A percentile compares a stretch with the other conserved stretches of the same genome.
These are phyloP conservation scores for Pogonomyrmex barbatus DNA, from an alignment of 1,140 invertebrate species.

Conservation along the genomic window DNA sequence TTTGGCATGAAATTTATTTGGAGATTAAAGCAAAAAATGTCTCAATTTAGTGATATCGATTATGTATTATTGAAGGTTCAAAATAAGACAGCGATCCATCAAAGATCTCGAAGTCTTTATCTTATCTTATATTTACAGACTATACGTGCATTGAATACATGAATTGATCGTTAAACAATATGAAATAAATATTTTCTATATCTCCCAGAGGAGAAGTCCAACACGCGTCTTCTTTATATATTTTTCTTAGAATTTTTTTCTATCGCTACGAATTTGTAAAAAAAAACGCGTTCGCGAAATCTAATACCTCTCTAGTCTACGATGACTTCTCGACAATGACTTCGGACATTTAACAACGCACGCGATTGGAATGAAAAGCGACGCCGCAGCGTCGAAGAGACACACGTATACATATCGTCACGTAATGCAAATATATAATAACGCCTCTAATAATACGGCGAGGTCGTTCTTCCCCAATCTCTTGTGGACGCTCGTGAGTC, in stretches of 20 bases:
- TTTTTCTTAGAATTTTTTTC: slow-evolving; percentile 20
- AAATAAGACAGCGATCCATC: background rate
- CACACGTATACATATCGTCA: background rate
- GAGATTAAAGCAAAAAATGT: background rate
- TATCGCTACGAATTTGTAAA: background rate
- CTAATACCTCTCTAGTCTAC: slow-evolving; percentile 6
- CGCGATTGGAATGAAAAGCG: slow-evolving; percentile 29
- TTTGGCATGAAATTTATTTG: background rate
- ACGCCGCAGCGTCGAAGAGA: slow-evolving; percentile 18
- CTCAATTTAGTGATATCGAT: background rate
- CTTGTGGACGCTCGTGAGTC: slow-evolving; percentile 45
- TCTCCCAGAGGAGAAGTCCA: background rate
- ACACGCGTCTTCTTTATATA: background rate
- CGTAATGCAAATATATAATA: slow-evolving; percentile 50
- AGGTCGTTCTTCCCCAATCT: slow-evolving; percentile 72
- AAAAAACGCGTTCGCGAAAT: background rate
- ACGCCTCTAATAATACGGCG: slow-evolving; percentile 71
- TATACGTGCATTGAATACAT: background rate
- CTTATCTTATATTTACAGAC: background rate
- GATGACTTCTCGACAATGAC: slow-evolving; percentile 8
- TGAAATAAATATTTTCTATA: background rate
- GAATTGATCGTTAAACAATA: background rate
- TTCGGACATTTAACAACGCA: background rate
- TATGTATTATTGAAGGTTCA: background rate
- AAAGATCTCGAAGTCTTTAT: background rate